A percentile compares a stretch with the other conserved stretches of the same genome.
phyloP scores from a whole-genome alignment of 2,888 invertebrate species.

The Druceiella hillmani region DNA sequence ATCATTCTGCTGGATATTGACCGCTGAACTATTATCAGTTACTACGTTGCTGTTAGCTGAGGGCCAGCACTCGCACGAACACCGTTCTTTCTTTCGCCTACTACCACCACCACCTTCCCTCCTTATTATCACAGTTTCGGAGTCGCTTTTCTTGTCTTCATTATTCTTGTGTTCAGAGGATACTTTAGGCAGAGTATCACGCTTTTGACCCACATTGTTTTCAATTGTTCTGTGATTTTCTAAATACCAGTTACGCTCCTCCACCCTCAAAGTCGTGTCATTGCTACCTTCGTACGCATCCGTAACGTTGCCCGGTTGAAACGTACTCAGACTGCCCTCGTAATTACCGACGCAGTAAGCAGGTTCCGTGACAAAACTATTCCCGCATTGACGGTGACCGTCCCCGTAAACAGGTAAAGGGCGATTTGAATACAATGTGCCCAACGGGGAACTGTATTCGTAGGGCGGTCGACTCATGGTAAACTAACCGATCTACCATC shows the following conservation, averaged over 20 bases:
- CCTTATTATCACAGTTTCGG: slow-evolving; percentile 15
- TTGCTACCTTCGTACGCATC: slow-evolving; percentile 51
- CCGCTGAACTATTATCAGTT: slow-evolving; percentile 40
- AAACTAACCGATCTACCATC: no score
- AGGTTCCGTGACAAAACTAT: no score
- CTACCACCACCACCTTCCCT: slow-evolving; percentile 11
- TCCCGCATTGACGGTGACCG: no score
- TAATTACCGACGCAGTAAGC: no score
- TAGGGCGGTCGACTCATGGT: no score
- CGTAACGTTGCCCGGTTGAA: slow-evolving; percentile 48
- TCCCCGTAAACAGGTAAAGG: no score
- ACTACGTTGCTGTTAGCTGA: no score
- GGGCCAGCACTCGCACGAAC: slow-evolving; percentile 52
- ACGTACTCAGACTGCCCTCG: no score
- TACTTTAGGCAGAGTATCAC: slow-evolving; percentile 41
- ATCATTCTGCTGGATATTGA: slow-evolving; percentile 37
- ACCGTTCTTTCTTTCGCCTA: slow-evolving; percentile 45
- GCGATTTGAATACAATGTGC: no score
- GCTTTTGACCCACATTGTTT: slow-evolving; percentile 24
- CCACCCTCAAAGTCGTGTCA: slow-evolving; percentile 48
- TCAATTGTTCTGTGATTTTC: slow-evolving; percentile 48
- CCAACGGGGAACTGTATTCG: no score
- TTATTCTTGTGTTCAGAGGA: slow-evolving; percentile 46
- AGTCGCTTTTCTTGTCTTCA: slow-evolving; percentile 44
- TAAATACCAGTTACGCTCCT: slow-evolving; percentile 50